phyloP scores from a whole-genome alignment of 1,140 invertebrate genomes.

The Gerris buenoi region DNA sequence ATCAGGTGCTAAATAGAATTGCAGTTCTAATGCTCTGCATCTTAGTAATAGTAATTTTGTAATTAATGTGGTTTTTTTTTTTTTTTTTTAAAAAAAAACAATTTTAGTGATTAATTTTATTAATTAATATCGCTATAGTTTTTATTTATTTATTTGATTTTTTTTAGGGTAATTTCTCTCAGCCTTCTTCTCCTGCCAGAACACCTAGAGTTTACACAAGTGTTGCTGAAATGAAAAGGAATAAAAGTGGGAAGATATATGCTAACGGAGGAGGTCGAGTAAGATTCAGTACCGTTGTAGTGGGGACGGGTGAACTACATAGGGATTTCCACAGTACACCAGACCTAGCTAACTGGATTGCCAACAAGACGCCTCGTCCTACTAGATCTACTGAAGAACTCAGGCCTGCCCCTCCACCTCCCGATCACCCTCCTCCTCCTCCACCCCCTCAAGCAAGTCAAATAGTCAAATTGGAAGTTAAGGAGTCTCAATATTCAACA shows the following conservation, averaged over 20 bases:
- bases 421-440: slow-evolving; percentile 23
- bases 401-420: slow-evolving; percentile 38
- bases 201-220: slow-evolving; percentile 72
- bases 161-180: slow-evolving; percentile 30
- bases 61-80: too few species aligned
- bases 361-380: slow-evolving; percentile 20
- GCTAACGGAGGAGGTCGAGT: slow-evolving; percentile 26
- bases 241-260: slow-evolving; percentile 30
- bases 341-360: slow-evolving; percentile 41
- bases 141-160: too few species aligned
- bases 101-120: too few species aligned
- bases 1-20: too few species aligned
- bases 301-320: slow-evolving; percentile 47
- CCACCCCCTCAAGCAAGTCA: slow-evolving; percentile 22
- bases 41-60: too few species aligned
- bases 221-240: slow-evolving; percentile 86
- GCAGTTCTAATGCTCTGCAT: too few species aligned
- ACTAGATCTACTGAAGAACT: slow-evolving; percentile 65
- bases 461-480: slow-evolving; percentile 19
- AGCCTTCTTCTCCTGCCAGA: slow-evolving; percentile 46
- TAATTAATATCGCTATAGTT: too few species aligned
- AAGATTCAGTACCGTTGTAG: slow-evolving; percentile 36
- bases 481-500: slow-evolving; percentile 5
- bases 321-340: slow-evolving; percentile 79
- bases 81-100: too few species aligned